Evolutionary conservation across 2,888 invertebrate species (phyloP).

Genomic region (Cataglyphis cursor): DNA sequence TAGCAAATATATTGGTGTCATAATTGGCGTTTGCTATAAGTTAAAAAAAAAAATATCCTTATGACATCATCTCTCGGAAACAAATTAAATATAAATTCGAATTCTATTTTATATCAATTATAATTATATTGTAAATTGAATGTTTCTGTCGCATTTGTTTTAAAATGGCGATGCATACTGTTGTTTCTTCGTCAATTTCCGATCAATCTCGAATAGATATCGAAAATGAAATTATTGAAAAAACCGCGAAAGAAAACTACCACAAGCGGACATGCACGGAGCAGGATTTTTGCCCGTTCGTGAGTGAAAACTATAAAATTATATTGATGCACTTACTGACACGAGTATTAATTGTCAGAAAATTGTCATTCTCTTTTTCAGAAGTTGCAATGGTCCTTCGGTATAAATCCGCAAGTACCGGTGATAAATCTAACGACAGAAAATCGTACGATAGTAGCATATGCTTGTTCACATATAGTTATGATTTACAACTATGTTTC

Average conservation of each 20-base stretch:
- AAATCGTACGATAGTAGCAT: constrained; percentile 88
- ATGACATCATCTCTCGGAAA: background rate
- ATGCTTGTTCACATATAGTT: constrained; percentile 90
- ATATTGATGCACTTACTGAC: background rate
- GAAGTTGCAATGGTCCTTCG: constrained; percentile 90
- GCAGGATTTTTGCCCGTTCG: constrained; percentile 68
- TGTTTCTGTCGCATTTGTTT: constrained; percentile 20
- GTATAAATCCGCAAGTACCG: constrained; percentile 89
- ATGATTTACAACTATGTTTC: constrained; percentile 90
- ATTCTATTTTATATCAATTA: background rate
- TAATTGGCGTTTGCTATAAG: background rate
- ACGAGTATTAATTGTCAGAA: background rate
- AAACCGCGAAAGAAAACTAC: background rate
- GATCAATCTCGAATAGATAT: constrained; percentile 6
- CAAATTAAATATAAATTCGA: constrained; percentile 49
- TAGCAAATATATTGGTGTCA: constrained; percentile 19
- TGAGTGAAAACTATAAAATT: constrained; percentile 35
- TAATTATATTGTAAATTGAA: constrained; percentile 1
- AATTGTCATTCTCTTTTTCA: constrained; percentile 74
- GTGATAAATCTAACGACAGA: constrained; percentile 89
- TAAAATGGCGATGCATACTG: constrained; percentile 40
- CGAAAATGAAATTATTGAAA: background rate
- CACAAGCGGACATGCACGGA: constrained; percentile 10
- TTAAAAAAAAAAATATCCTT: background rate
- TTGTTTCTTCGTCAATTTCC: background rate